Evolutionary conservation across 2,113 vertebrate species (phyloP).

Genomic region (Aegotheles bennettii): DNA sequence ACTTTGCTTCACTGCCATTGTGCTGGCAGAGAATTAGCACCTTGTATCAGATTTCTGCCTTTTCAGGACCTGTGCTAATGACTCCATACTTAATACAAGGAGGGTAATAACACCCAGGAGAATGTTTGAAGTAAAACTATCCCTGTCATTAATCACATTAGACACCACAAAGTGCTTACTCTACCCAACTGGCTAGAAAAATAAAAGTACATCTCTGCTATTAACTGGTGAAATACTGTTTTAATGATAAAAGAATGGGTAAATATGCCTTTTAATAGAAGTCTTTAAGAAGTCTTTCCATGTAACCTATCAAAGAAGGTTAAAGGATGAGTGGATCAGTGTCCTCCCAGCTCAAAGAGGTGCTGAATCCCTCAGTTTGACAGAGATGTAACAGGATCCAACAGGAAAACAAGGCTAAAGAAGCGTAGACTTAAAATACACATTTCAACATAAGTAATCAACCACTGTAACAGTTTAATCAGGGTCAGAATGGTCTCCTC

Average conservation of each 20-base stretch:
- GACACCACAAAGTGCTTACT: background rate
- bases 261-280: background rate
- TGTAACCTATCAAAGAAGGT: background rate
- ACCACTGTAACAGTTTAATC: background rate
- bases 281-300: background rate
- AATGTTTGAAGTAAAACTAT: background rate
- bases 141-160: background rate
- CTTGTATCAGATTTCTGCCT: background rate
- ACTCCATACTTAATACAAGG: background rate
- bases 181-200: background rate
- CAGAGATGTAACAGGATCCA: background rate
- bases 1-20: background rate
- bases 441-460: background rate
- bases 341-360: background rate
- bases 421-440: rapidly evolving
- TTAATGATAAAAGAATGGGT: background rate
- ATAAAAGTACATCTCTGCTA: background rate
- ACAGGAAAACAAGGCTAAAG: background rate
- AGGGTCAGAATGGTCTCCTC: background rate
- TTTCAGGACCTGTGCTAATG: background rate
- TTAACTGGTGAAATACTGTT: background rate
- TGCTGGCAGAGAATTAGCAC: background rate
- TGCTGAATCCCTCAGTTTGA: background rate
- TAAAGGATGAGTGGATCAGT: background rate
- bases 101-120: background rate